Base-by-base conservation (phyloP, 37 sponge, comb jelly and placozoan genomes). In the Theonella swinhoei region DNA sequence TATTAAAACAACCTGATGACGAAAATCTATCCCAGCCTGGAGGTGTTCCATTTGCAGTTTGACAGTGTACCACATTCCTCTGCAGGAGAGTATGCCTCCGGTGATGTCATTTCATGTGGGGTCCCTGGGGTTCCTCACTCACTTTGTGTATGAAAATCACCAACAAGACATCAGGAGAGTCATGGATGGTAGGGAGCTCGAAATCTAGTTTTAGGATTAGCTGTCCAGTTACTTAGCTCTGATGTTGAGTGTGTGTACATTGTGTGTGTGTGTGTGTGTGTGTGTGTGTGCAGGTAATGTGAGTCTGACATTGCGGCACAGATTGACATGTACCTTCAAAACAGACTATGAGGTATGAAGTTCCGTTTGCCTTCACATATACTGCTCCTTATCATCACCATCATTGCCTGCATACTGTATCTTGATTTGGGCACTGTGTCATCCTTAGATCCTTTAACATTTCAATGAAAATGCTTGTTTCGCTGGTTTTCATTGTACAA, bases 71-170 rank as follows among this genome's bases (percentile, higher is more conserved):
- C n/a, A n/a, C n/a, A n/a, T n/a, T n/a, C n/a, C 54, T 47, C 11
- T 47, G 54, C 80, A 96, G 97, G 70, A 79, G 26, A 85, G 68
- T 39, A 79, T 91, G 1, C 98, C 98, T 41, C 98, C 98, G 1
- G 81, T 98, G 0, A 80, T 98, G 81, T 94, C 91, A 76, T 91
- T 98, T 43, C 81, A 82, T 26, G 87, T 95, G 83, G 98, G 98
- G 5, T 93, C 96, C 22, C 92, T 98, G 25, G 98, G 98, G 2
- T 98, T 98, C 70, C 96, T 98, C 33, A 93, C 98, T 61, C 94
- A 89, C 20, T 95, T 98, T 69, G 78, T 77, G 5, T 81, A 89
- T 54, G 76, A 87, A 41, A 76, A 72, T 41, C 89, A 81, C 38
- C 41, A 85, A 39, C 47, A 68, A 2, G 80, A 68, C 25, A 85